Evolutionary conservation across 2,888 invertebrate species (phyloP).

Genomic region (Itoplectis maculator): DNA sequence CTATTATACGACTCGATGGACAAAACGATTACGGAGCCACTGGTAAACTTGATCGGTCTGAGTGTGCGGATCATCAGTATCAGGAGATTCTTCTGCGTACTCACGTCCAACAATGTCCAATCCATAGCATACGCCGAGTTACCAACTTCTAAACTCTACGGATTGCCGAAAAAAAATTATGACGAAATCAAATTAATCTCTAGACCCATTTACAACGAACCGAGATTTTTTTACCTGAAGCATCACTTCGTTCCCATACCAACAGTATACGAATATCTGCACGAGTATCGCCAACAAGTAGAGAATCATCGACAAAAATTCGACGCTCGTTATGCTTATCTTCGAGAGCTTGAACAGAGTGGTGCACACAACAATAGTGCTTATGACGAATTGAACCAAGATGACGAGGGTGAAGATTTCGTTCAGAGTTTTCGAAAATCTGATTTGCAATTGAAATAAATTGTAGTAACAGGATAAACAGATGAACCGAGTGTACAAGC

Average conservation of each 20-base stretch:
- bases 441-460: background rate
- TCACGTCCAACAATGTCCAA: slow-evolving; percentile 22
- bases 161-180: background rate
- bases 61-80: slow-evolving; percentile 44
- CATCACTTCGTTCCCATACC: slow-evolving; percentile 57
- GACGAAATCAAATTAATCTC: background rate
- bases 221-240: slow-evolving; percentile 37
- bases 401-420: slow-evolving; percentile 20
- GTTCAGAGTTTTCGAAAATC: slow-evolving; percentile 24
- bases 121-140: slow-evolving; percentile 38
- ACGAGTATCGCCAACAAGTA: slow-evolving; percentile 52
- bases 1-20: slow-evolving; percentile 22
- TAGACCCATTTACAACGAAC: too few species aligned
- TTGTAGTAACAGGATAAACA: background rate
- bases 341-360: slow-evolving; percentile 52
- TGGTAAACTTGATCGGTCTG: slow-evolving; percentile 44
- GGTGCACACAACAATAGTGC: slow-evolving; percentile 53
- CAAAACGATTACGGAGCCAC: slow-evolving; percentile 33
- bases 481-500: too few species aligned
- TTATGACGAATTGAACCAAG: slow-evolving; percentile 38
- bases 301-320: slow-evolving; percentile 47
- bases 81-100: slow-evolving; percentile 32
- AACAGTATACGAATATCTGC: slow-evolving; percentile 59
- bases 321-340: slow-evolving; percentile 39
- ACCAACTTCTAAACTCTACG: slow-evolving; percentile 29